These are phyloP conservation scores for Apodemia zela DNA, from an alignment of 2,888 invertebrate genomes.

Conservation along the genomic window DNA sequence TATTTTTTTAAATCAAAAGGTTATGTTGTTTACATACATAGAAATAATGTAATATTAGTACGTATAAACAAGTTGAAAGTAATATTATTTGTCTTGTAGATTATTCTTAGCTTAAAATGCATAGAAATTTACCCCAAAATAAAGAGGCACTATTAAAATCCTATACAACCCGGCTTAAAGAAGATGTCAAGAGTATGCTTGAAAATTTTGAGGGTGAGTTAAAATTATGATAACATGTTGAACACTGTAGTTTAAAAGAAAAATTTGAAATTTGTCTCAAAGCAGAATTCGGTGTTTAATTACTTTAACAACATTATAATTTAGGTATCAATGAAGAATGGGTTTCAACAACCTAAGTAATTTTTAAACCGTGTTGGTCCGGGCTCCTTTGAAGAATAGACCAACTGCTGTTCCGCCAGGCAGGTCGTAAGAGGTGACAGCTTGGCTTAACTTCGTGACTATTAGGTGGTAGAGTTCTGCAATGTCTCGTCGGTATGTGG, in stretches of 20 bases:
- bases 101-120: conserved; percentile 44
- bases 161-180: conserved; percentile 95
- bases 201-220: conserved; percentile 95
- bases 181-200: conserved; percentile 97
- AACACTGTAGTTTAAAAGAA: no score
- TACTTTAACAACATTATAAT: no score
- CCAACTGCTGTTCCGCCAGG: no score
- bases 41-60: neutral
- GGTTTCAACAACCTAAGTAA: no score
- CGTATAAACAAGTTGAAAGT: neutral
- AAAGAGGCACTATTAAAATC: conserved; percentile 97
- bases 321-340: no score
- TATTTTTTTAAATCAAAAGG: no score
- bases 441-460: no score
- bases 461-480: no score
- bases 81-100: neutral
- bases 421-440: no score
- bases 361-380: no score
- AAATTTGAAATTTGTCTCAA: neutral
- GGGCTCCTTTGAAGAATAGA: no score
- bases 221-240: neutral
- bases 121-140: conserved; percentile 90
- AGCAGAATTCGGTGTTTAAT: neutral
- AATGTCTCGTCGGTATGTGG: no score
- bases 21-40: neutral